Conservation (phyloP, 2,888 invertebrate genomes). For the Adelognathus sp. region DNA sequence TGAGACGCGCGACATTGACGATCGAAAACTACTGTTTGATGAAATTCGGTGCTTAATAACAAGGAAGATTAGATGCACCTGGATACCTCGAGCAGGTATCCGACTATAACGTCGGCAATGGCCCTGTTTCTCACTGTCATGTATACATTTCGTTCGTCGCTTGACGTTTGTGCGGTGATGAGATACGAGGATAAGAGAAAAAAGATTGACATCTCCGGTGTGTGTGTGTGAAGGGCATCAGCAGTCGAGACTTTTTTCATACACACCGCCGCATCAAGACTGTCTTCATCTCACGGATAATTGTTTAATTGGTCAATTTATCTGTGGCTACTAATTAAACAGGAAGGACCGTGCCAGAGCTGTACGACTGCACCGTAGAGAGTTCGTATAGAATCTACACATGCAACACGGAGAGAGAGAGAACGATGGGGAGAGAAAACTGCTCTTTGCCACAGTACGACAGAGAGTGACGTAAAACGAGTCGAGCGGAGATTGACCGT, state of each 20-base stretch:
- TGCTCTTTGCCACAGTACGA: too few species aligned
- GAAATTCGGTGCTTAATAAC: constrained; percentile 49
- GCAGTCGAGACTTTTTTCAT: constrained; percentile 48
- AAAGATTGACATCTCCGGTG: constrained; percentile 51
- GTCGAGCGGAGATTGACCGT: constrained; percentile 54
- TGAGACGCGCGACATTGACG: neutral
- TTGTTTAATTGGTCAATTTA: constrained; percentile 69
- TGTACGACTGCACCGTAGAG: neutral
- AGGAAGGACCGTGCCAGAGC: constrained; percentile 52
- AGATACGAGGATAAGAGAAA: constrained; percentile 8
- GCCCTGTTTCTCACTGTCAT: constrained; percentile 36
- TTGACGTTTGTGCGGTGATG: neutral
- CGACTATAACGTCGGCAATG: constrained; percentile 44
- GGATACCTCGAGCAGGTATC: constrained; percentile 41
- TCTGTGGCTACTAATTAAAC: constrained; percentile 67
- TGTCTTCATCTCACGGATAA: constrained; percentile 64
- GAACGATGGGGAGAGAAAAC: too few species aligned
- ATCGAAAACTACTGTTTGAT: constrained; percentile 40
- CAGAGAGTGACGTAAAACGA: constrained; percentile 54
- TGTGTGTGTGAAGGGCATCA: constrained; percentile 44
- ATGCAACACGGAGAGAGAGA: neutral
- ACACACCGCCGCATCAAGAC: constrained; percentile 51
- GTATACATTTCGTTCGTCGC: constrained; percentile 17
- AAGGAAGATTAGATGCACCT: neutral
- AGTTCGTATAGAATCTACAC: neutral